phyloP scores from a whole-genome alignment of 2,888 invertebrate species.

The Imbricaverruca yamaguchii region DNA sequence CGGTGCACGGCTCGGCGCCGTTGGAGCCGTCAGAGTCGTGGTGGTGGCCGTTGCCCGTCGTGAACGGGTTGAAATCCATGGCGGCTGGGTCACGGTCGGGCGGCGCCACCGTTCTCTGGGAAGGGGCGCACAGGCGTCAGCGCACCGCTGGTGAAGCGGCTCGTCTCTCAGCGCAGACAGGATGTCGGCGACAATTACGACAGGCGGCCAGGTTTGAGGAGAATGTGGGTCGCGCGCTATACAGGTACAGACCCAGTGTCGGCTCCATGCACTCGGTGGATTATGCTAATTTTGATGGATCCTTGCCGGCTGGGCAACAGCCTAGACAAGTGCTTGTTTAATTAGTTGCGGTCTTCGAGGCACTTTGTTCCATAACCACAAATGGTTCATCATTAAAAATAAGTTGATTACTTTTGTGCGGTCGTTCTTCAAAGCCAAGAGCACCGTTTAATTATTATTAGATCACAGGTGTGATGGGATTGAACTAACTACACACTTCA shows the following conservation, averaged over 20 bases:
- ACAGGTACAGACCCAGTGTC: not conserved
- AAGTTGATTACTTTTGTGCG: not conserved
- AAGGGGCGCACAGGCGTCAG: not conserved
- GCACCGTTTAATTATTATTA: not conserved
- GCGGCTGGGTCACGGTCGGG: not conserved
- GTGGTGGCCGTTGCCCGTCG: not conserved
- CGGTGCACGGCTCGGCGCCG: not conserved
- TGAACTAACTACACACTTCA: not conserved
- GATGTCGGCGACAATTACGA: not conserved
- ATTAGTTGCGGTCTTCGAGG: not conserved
- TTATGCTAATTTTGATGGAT: not conserved
- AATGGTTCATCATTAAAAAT: not conserved
- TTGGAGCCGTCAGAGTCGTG: not conserved
- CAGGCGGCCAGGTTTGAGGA: not conserved
- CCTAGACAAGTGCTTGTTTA: not conserved
- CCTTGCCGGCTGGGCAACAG: not conserved
- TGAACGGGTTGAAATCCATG: conserved; percentile 16
- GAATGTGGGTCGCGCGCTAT: not conserved
- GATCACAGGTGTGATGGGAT: not conserved
- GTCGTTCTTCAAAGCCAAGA: not conserved
- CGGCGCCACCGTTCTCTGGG: not conserved
- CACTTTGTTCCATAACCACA: not conserved
- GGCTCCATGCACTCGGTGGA: not conserved
- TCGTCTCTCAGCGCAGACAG: not conserved
- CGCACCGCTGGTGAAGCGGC: not conserved